Percentiles rank a stretch among this genome's conserved stretches.
Conservation (phyloP, 1,140 invertebrate species). For the Oedothorax gibbosus region DNA sequence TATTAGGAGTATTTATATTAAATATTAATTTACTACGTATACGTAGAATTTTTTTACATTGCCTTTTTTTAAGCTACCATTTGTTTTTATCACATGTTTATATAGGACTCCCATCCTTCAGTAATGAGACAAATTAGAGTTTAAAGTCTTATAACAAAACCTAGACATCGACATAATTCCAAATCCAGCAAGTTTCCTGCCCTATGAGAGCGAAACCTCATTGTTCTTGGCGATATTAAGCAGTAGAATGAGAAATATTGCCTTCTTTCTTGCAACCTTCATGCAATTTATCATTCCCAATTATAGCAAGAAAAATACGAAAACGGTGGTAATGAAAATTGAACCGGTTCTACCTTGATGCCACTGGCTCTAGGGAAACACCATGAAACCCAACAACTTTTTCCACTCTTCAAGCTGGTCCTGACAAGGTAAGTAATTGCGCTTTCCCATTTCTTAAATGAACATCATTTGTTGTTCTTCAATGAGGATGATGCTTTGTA, state of each 20-base stretch:
- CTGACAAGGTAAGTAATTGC: slow-evolving; percentile 32
- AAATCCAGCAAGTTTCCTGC: too few species aligned
- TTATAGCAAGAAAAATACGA: slow-evolving; percentile 23
- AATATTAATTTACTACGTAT: too few species aligned
- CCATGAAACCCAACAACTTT: slow-evolving; percentile 15
- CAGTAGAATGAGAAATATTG: slow-evolving; percentile 17
- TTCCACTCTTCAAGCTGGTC: slow-evolving; percentile 7
- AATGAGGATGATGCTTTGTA: background rate
- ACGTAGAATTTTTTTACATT: too few species aligned
- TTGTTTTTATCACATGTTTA: too few species aligned
- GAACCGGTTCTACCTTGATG: slow-evolving; percentile 43
- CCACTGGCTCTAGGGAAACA: slow-evolving; percentile 24
- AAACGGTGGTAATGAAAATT: slow-evolving; percentile 46
- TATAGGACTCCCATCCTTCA: too few species aligned
- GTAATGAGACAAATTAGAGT: too few species aligned
- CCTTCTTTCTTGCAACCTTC: slow-evolving; percentile 40
- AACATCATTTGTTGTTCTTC: background rate
- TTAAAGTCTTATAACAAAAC: too few species aligned
- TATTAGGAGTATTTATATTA: too few species aligned
- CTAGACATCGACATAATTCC: too few species aligned
- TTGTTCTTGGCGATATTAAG: slow-evolving; percentile 24
- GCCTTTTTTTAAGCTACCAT: too few species aligned
- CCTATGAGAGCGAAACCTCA: background rate
- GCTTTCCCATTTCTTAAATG: slow-evolving; percentile 4
- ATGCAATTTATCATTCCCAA: background rate